phyloP scores from a whole-genome alignment of 2,888 invertebrate genomes.

The Ptychoptera contaminata region DNA sequence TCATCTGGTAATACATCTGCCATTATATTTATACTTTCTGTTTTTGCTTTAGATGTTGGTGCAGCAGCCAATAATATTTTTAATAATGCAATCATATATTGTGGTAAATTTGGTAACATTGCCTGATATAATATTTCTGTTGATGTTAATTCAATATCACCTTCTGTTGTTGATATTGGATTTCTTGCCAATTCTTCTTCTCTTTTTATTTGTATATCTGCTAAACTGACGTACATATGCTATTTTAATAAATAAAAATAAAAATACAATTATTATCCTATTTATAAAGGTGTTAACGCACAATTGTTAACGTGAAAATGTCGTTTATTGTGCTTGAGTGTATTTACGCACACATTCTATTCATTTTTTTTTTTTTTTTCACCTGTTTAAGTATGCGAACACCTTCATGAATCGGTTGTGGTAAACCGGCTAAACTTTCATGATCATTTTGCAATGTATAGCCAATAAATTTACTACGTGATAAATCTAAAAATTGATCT shows the following conservation, averaged over 20 bases:
- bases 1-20: conserved; percentile 95
- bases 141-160: conserved; percentile 62
- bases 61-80: conserved; percentile 96
- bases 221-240: conserved; percentile 86
- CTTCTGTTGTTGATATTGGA: conserved; percentile 74
- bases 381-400: conserved; percentile 72
- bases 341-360: no score
- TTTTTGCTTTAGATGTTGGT: conserved; percentile 97
- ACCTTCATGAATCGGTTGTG: conserved; percentile 93
- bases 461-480: conserved; percentile 89
- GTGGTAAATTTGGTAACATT: conserved; percentile 90
- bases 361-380: not conserved
- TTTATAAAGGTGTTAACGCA: no score
- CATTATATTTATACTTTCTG: conserved; percentile 95
- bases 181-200: conserved; percentile 85
- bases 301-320: no score
- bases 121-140: conserved; percentile 83
- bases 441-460: conserved; percentile 78
- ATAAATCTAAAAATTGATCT: conserved; percentile 80
- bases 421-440: conserved; percentile 83
- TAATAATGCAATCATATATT: conserved; percentile 92
- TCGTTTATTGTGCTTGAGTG: not conserved
- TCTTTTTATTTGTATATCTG: conserved; percentile 80
- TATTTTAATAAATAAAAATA: conserved; percentile 29
- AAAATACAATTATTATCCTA: conserved; percentile 1